Conservation (phyloP, 1,140 invertebrate genomes). For the Heliconius hewitsoni region DNA sequence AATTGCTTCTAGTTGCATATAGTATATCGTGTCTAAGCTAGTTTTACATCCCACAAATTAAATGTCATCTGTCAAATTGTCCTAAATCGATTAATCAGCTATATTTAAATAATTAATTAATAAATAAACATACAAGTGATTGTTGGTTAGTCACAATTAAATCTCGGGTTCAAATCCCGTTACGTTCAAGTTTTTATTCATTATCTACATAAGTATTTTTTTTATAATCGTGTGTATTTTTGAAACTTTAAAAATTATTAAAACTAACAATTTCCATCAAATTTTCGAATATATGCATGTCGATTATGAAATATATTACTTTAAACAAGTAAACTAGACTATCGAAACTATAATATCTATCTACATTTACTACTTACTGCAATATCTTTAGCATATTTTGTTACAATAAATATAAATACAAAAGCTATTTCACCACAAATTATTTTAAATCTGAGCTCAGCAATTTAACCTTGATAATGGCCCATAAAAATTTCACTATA, state of each 20-base stretch:
- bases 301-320: too few species aligned
- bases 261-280: too few species aligned
- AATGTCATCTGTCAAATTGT: not conserved
- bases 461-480: slow-evolving; percentile 21
- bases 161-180: too few species aligned
- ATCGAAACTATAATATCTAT: not conserved
- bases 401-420: not conserved
- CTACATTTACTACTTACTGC: not conserved
- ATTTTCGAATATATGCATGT: too few species aligned
- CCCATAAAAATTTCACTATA: slow-evolving; percentile 5
- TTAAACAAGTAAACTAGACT: too few species aligned
- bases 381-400: not conserved
- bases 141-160: not conserved
- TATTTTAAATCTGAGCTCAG: slow-evolving; percentile 16
- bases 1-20: not conserved
- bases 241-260: too few species aligned
- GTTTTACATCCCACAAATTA: not conserved
- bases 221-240: too few species aligned
- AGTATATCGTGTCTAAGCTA: not conserved
- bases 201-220: too few species aligned
- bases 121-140: not conserved
- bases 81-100: too few species aligned
- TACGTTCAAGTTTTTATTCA: too few species aligned
- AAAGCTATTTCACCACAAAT: not conserved
- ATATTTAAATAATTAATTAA: not conserved